A percentile compares a stretch with the other conserved stretches of the same genome.
Evolutionary conservation across 2,113 vertebrate species (phyloP).

Genomic region (Anguilla rostrata): DNA sequence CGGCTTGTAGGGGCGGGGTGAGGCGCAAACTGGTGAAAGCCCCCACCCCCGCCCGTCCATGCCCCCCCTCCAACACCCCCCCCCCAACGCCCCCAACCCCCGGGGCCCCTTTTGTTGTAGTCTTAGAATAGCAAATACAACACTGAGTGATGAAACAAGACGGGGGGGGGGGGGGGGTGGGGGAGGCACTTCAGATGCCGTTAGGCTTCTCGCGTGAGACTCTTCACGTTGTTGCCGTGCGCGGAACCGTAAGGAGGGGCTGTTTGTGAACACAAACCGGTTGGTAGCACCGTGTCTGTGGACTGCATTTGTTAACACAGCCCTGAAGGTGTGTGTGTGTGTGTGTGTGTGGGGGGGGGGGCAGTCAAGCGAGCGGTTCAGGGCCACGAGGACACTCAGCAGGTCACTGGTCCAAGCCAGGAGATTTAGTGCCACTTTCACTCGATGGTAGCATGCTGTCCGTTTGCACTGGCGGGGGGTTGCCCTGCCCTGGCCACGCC

Average conservation of each 20-base stretch:
- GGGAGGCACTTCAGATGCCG: neutral
- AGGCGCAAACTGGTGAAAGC: too few relatives aligned
- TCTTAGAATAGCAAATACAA: neutral
- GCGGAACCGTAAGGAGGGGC: neutral
- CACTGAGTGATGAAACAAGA: too few relatives aligned
- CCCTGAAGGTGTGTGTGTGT: too few relatives aligned
- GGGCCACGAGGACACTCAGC: neutral
- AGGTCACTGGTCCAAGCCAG: neutral
- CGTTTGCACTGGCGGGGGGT: neutral
- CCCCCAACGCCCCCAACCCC: too few relatives aligned
- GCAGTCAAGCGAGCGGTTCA: neutral
- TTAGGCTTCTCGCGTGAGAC: neutral
- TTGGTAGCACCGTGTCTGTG: neutral
- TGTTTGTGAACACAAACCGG: constrained; percentile 15
- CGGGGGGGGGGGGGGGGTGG: too few relatives aligned
- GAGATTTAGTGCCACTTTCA: neutral
- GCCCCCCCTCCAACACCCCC: too few relatives aligned
- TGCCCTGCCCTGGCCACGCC: neutral
- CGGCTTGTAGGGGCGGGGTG: neutral
- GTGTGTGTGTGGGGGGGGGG: too few relatives aligned
- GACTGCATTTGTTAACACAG: neutral
- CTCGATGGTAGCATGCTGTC: neutral
- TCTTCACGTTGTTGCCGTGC: too few relatives aligned
- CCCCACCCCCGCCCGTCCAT: too few relatives aligned
- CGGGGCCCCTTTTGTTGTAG: too few relatives aligned